Evolutionary conservation across 1,140 invertebrate species (phyloP).

Genomic region (Ptiloglossa arizonensis): DNA sequence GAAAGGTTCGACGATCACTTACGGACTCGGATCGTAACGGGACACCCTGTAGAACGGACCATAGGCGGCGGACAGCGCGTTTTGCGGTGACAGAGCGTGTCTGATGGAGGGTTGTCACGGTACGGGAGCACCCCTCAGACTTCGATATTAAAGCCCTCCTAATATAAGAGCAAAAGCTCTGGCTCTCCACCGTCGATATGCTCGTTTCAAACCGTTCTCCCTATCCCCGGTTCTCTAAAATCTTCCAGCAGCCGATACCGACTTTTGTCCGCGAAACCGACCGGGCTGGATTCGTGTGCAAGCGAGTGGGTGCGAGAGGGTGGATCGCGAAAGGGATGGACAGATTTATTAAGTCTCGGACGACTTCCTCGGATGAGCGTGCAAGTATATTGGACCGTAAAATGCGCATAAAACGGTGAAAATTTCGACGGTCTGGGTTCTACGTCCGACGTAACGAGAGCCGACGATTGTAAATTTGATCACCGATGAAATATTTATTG

Average conservation of each 20-base stretch:
- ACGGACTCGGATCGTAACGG: constrained; percentile 50
- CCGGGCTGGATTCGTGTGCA: constrained; percentile 43
- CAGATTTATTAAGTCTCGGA: constrained; percentile 2
- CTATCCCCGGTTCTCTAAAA: constrained; percentile 5
- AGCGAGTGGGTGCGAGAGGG: constrained; percentile 42
- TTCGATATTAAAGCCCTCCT: constrained; percentile 79
- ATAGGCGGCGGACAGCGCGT: constrained; percentile 73
- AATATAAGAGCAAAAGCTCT: constrained; percentile 78
- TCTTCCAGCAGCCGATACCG: constrained; percentile 51
- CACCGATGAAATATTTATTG: too few species aligned
- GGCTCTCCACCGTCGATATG: constrained; percentile 71
- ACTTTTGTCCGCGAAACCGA: constrained; percentile 41
- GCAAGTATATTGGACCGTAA: neutral
- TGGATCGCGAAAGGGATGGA: constrained; percentile 22
- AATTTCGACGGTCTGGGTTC: neutral
- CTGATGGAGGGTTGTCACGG: constrained; percentile 79
- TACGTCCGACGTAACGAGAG: neutral
- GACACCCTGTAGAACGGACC: constrained; percentile 65
- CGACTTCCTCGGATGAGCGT: neutral
- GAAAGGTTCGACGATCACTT: constrained; percentile 54
- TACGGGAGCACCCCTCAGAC: constrained; percentile 76
- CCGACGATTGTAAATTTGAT: too few species aligned
- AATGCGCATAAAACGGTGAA: neutral
- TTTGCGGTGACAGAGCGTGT: constrained; percentile 80
- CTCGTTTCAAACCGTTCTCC: constrained; percentile 58